A percentile compares a stretch with the other conserved stretches of the same genome.
Evolutionary conservation across 2,113 vertebrate species (phyloP).

Genomic region (Festucalex cinctus): DNA sequence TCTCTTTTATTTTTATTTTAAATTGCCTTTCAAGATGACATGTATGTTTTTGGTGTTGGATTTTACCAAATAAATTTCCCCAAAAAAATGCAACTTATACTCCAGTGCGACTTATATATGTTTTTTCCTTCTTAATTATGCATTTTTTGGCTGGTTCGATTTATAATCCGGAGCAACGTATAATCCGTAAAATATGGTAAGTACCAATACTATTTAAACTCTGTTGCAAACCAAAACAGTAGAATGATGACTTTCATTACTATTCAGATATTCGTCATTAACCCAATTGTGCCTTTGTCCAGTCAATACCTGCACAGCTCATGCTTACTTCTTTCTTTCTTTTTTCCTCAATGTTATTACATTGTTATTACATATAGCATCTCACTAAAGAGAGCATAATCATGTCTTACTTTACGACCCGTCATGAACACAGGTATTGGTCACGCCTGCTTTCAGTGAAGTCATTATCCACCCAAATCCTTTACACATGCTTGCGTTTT

Average conservation of each 20-base stretch:
- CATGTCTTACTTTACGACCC: slow-evolving; percentile 40
- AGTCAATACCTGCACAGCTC: not conserved
- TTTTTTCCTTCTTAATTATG: no score
- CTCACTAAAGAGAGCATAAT: slow-evolving; percentile 40
- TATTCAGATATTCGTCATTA: not conserved
- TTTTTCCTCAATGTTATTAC: slow-evolving; percentile 30
- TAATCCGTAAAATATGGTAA: no score
- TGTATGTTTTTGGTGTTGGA: no score
- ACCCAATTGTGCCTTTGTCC: not conserved
- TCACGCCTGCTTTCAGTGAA: slow-evolving; percentile 27
- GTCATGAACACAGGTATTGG: slow-evolving; percentile 47
- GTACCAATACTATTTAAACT: no score
- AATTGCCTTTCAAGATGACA: no score
- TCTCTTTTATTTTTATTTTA: no score
- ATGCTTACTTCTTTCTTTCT: not conserved
- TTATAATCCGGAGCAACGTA: no score
- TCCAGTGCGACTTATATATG: no score
- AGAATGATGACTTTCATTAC: not conserved
- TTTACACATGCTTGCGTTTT: slow-evolving; percentile 60
- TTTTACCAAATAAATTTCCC: no score
- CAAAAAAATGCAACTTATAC: no score
- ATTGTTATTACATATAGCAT: slow-evolving; percentile 43
- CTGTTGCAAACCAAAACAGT: no score
- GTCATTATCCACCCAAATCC: slow-evolving; percentile 30
- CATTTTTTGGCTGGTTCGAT: no score